phyloP scores from a whole-genome alignment of 2,888 invertebrate species.

The Cryptocheilus praepositus region DNA sequence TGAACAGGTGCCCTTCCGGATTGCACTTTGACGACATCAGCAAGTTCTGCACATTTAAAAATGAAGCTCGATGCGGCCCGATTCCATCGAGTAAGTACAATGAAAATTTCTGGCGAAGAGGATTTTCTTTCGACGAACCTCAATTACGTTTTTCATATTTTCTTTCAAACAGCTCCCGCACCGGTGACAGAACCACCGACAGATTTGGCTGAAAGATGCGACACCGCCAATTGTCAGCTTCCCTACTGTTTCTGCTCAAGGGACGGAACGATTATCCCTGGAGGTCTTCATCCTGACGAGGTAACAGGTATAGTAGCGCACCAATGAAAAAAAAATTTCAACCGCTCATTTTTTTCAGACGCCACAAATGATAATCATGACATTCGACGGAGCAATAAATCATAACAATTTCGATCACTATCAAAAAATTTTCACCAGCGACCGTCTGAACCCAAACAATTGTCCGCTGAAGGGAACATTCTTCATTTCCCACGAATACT shows the following conservation, averaged over 20 bases:
- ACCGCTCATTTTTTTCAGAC: too few relatives aligned
- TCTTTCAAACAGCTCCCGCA: conserved; percentile 81
- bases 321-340: too few relatives aligned
- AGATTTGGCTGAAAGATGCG: conserved; percentile 88
- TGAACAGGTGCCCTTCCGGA: conserved; percentile 92
- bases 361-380: conserved; percentile 94
- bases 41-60: conserved; percentile 93
- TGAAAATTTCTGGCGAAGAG: too few relatives aligned
- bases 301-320: conserved; percentile 72
- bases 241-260: conserved; percentile 95
- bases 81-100: conserved; percentile 87
- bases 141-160: conserved; percentile 47
- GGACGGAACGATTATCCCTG: conserved; percentile 92
- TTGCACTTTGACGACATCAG: conserved; percentile 92
- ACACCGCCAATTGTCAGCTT: conserved; percentile 83
- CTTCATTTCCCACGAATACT: conserved; percentile 92
- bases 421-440: conserved; percentile 87
- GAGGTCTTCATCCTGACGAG: conserved; percentile 87
- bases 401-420: conserved; percentile 93
- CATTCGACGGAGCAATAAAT: conserved; percentile 95
- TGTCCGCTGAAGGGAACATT: conserved; percentile 94
- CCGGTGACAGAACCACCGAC: conserved; percentile 88
- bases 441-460: conserved; percentile 91
- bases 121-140: not conserved
- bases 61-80: conserved; percentile 93